Evolutionary conservation across 2,888 invertebrate species (phyloP).

Genomic region (Teleiodes luculella): DNA sequence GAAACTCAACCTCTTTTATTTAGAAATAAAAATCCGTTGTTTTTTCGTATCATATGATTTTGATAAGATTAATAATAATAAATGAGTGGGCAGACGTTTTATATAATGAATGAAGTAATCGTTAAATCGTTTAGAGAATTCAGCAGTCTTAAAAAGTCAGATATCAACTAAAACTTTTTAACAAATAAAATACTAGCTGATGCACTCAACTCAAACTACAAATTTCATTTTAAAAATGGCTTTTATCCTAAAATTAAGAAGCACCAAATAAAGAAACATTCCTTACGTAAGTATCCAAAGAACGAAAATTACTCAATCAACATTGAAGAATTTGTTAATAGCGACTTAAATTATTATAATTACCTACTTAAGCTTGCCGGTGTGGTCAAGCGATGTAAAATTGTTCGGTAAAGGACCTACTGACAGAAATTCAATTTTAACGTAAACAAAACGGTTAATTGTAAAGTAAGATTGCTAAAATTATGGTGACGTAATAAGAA

Average conservation of each 20-base stretch:
- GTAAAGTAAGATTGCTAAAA: not conserved
- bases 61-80: not conserved
- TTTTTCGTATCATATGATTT: no score
- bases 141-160: not conserved
- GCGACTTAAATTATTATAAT: constrained; percentile 4
- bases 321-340: constrained; percentile 2
- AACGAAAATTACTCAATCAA: constrained; percentile 1
- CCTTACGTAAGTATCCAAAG: no score
- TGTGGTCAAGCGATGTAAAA: not conserved
- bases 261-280: no score
- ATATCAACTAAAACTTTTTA: no score
- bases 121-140: not conserved
- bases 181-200: no score
- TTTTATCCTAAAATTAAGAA: no score
- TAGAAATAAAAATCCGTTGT: not conserved
- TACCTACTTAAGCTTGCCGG: not conserved
- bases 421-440: not conserved
- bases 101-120: not conserved
- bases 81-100: no score
- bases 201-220: no score
- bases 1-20: not conserved
- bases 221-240: no score
- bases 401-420: not conserved
- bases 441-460: constrained; percentile 13
- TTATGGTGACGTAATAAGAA: not conserved